Evolutionary conservation across 1,140 invertebrate genomes (phyloP).

Genomic region (Antheraea pernyi): DNA sequence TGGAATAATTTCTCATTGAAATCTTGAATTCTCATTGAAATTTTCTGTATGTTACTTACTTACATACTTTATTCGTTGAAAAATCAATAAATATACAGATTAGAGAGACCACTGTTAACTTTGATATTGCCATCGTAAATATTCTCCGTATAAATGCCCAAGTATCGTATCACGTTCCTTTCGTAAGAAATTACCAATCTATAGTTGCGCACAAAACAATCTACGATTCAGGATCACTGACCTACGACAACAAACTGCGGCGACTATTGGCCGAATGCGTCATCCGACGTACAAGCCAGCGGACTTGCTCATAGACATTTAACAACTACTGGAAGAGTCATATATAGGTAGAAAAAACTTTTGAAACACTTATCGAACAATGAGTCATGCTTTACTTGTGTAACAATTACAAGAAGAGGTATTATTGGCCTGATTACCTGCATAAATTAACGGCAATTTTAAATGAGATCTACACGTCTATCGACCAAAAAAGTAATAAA

Average conservation of each 20-base stretch:
- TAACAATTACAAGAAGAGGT: no score
- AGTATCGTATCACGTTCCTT: background rate
- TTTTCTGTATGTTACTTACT: no score
- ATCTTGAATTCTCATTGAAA: no score
- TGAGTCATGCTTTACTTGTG: background rate
- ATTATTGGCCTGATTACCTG: no score
- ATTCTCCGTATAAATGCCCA: background rate
- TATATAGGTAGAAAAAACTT: background rate
- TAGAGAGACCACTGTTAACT: no score
- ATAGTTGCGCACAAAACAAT: slow-evolving; percentile 17
- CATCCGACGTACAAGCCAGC: slow-evolving; percentile 32
- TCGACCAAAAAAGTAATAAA: no score
- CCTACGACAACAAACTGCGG: slow-evolving; percentile 52
- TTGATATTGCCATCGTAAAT: no score
- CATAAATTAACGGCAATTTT: no score
- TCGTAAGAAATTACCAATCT: slow-evolving; percentile 2
- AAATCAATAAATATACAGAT: no score
- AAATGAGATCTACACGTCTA: no score
- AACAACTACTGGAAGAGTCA: background rate
- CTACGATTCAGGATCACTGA: slow-evolving; percentile 59
- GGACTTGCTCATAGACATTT: background rate
- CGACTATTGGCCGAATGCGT: slow-evolving; percentile 51
- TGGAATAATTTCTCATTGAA: no score
- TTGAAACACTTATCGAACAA: background rate
- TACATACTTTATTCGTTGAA: no score